Conservation (phyloP, 2,797 vertebrate species). For the Cossypha dichroa region DNA sequence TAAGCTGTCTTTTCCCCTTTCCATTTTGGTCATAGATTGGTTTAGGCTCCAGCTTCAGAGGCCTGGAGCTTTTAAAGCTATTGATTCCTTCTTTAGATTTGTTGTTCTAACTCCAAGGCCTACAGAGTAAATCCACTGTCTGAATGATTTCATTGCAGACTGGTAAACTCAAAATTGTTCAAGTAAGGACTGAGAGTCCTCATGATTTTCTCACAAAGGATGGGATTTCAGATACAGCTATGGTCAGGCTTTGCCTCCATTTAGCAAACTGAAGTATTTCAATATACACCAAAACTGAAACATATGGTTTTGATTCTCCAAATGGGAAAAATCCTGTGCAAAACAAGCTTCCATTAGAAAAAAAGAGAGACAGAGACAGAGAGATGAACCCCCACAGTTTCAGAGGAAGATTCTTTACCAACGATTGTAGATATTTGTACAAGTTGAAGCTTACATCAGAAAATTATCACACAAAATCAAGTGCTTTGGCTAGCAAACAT, state of each 20-base stretch:
- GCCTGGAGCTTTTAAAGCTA: neutral
- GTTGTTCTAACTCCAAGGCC: neutral
- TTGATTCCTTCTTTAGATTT: neutral
- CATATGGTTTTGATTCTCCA: neutral
- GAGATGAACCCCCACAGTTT: rapidly evolving
- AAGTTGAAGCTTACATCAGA: neutral
- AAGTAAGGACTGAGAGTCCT: neutral
- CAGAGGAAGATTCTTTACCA: neutral
- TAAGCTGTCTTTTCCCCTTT: neutral
- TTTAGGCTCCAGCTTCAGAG: neutral
- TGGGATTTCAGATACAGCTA: neutral
- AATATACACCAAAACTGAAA: neutral
- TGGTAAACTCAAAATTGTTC: neutral
- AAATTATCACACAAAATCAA: neutral
- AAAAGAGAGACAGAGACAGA: too few species aligned
- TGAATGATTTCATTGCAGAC: neutral
- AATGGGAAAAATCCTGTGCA: neutral
- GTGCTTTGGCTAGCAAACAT: neutral
- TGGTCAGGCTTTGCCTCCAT: neutral
- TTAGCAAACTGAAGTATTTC: neutral
- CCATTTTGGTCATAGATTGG: neutral
- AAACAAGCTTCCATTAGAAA: neutral
- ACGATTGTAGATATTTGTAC: neutral
- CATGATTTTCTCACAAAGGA: neutral
- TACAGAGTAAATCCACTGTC: neutral